Evolutionary conservation across 30 jellyfish, hydroid and myxozoan species (phyloP), one percentile per base, ranked within the genome.

Genomic region (Phacellophora camtschatica): DNA sequence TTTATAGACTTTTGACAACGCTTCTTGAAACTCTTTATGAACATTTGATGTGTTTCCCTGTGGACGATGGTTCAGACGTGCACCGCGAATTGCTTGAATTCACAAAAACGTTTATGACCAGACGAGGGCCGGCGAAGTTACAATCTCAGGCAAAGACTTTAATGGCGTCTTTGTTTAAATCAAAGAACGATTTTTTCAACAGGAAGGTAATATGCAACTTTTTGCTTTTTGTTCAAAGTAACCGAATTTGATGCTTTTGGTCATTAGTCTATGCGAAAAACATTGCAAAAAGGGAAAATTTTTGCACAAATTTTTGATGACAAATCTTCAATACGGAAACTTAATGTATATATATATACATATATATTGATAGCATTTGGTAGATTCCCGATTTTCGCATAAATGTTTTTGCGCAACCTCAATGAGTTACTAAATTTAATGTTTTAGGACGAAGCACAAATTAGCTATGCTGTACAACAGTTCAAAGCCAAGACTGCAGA

Each of bases 371-470:
- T n/a, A n/a, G n/a, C n/a, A n/a, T n/a, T n/a, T n/a, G n/a, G n/a
- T n/a, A n/a, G n/a, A n/a, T n/a, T n/a, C n/a, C n/a, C n/a, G n/a
- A n/a, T n/a, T n/a, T n/a, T n/a, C n/a, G n/a, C n/a, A n/a, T n/a
- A n/a, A n/a, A n/a, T n/a, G n/a, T n/a, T n/a, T n/a, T n/a, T n/a
- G n/a, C n/a, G n/a, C n/a, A n/a, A n/a, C n/a, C n/a, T n/a, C n/a
- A n/a, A n/a, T n/a, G n/a, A n/a, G n/a, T n/a, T n/a, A n/a, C n/a
- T n/a, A n/a, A n/a, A n/a, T 46, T 46, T 30, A 2, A 12, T n/a
- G 3, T 80, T 63, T 18, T 65, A 92, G 98, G 98, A 92, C 58
- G 96, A 86, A 20, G 65, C 92, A 9, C 96, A 70, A 58, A 45
- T 92, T 29, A 30, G 25, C 35, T 75, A 92, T 81, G 87, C 95